Evolutionary conservation across 53 echinoderm and acorn worm genomes (phyloP).

Genomic region (Arbacia lixula): DNA sequence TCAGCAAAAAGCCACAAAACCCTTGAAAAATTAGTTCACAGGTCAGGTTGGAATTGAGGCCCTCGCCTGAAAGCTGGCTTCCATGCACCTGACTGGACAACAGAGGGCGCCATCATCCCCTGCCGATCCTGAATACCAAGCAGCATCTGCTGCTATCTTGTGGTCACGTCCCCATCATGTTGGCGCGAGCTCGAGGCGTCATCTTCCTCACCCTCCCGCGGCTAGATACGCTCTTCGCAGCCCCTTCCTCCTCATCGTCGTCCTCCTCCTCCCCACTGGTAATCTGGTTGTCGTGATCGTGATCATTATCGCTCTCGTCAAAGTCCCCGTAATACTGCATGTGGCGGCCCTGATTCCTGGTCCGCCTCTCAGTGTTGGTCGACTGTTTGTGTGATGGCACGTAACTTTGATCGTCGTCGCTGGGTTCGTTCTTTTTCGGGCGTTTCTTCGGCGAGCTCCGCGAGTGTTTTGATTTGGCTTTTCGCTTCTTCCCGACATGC

Average conservation of each 20-base stretch:
- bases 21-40: no score
- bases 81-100: no score
- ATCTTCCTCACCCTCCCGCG: constrained; percentile 43
- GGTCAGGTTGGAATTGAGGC: no score
- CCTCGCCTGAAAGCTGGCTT: no score
- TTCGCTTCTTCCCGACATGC: constrained; percentile 27
- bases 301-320: constrained; percentile 17
- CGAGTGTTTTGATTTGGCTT: constrained; percentile 28
- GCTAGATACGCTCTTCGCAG: constrained; percentile 44
- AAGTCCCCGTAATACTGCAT: constrained; percentile 51
- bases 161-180: constrained; percentile 10
- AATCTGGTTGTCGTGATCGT: not conserved
- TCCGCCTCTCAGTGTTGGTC: constrained; percentile 4
- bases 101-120: no score
- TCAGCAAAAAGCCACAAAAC: no score
- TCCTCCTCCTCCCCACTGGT: not conserved
- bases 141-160: no score
- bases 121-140: no score
- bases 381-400: constrained; percentile 2
- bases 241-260: constrained; percentile 2
- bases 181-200: constrained; percentile 43
- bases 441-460: not conserved
- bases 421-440: not conserved
- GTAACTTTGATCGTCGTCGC: constrained; percentile 24
- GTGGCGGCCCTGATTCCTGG: constrained; percentile 35